phyloP scores from a whole-genome alignment of 2,113 vertebrate species.

The Rhinoderma darwinii region DNA sequence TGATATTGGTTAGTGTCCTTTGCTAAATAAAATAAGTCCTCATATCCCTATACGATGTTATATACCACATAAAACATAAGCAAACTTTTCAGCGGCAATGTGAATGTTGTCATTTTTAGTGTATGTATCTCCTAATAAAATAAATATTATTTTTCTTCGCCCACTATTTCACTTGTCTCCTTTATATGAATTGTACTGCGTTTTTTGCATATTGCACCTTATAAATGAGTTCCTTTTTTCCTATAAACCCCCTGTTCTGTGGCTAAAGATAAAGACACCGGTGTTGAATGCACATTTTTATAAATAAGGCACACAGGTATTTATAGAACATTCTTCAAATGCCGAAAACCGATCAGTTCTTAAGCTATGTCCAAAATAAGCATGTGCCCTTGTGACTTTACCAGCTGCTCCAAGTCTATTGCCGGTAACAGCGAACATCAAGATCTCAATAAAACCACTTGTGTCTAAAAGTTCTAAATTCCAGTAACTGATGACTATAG shows the following conservation, averaged over 20 bases:
- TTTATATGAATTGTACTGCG: background rate
- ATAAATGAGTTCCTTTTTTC: background rate
- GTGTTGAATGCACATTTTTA: conserved; percentile 19
- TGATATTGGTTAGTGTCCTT: background rate
- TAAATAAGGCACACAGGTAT: conserved; percentile 33
- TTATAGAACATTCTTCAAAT: conserved; percentile 47
- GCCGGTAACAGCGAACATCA: background rate
- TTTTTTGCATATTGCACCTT: background rate
- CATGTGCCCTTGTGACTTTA: conserved; percentile 41
- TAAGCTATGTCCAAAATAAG: conserved; percentile 36
- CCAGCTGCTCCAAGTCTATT: conserved; percentile 15
- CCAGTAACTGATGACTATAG: background rate
- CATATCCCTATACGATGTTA: background rate
- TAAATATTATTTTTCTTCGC: background rate
- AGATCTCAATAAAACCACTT: background rate
- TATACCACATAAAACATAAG: background rate
- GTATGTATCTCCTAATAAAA: conserved; percentile 7
- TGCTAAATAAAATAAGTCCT: background rate
- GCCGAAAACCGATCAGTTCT: conserved; percentile 25
- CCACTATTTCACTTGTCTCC: background rate
- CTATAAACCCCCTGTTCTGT: background rate
- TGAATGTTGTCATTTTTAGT: background rate
- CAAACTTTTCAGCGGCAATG: background rate
- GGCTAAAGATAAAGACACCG: background rate
- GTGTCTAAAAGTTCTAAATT: conserved; percentile 9